Conservation (phyloP, 1,140 invertebrate genomes). For the Arctopsyche grandis region DNA sequence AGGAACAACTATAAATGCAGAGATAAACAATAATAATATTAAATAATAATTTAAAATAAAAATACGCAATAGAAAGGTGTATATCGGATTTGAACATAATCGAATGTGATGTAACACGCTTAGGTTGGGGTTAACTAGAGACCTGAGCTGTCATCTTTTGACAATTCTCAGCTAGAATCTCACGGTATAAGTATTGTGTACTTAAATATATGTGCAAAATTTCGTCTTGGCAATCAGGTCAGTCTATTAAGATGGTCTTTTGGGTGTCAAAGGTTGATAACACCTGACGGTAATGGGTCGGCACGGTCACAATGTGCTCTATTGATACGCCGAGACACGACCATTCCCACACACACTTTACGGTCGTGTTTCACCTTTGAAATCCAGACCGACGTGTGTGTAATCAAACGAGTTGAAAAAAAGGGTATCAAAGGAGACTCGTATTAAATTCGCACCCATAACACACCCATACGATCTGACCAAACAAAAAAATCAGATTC, state of each 20-base stretch:
- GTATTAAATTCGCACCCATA: slow-evolving; percentile 38
- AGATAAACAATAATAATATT: neutral
- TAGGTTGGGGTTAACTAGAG: no score
- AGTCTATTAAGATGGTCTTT: no score
- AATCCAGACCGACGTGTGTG: slow-evolving; percentile 44
- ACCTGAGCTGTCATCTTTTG: no score
- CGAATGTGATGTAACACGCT: no score
- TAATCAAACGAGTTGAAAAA: slow-evolving; percentile 36
- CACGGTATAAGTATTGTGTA: no score
- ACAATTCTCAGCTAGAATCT: no score
- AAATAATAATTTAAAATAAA: no score
- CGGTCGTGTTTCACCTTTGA: slow-evolving; percentile 40
- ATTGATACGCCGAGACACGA: slow-evolving; percentile 42
- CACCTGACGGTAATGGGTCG: slow-evolving; percentile 26
- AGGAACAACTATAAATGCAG: slow-evolving; percentile 29
- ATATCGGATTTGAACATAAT: no score
- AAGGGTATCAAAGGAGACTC: slow-evolving; percentile 40
- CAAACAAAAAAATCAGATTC: slow-evolving; percentile 17
- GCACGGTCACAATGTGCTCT: slow-evolving; percentile 38
- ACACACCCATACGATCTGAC: neutral
- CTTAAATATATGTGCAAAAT: no score
- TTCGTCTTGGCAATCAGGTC: no score
- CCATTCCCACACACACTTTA: slow-evolving; percentile 37
- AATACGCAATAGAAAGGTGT: no score
- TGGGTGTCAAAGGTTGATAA: neutral